Conservation (phyloP, 2,797 vertebrate genomes). For the Ara ararauna region DNA sequence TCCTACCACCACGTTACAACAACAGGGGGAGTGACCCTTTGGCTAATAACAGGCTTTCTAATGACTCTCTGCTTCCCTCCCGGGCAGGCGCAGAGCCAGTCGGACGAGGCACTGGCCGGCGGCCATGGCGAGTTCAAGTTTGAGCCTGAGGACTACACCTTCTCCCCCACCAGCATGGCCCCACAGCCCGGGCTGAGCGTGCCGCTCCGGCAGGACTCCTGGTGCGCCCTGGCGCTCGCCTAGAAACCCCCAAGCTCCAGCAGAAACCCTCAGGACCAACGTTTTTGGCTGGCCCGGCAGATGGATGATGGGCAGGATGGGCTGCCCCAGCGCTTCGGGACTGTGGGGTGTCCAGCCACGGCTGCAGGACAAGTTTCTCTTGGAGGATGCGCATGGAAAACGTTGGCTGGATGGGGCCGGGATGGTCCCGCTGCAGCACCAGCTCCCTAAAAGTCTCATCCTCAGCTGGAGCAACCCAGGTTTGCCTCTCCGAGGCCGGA, state of each 20-base stretch:
- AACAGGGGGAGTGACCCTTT: rapidly evolving
- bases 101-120: constrained; percentile 75
- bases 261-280: not conserved
- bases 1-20: rapidly evolving
- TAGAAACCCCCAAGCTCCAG: constrained; percentile 68
- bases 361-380: not conserved
- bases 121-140: constrained; percentile 91
- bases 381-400: not conserved
- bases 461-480: not conserved
- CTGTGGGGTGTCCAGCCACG: rapidly evolving
- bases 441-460: not conserved
- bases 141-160: constrained; percentile 87
- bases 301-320: rapidly evolving
- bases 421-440: not conserved
- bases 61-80: not conserved
- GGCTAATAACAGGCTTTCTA: not conserved
- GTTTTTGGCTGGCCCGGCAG: not conserved
- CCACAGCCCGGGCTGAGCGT: constrained; percentile 80
- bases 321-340: not conserved
- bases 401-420: rapidly evolving
- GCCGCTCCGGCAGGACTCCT: constrained; percentile 84
- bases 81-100: constrained; percentile 75
- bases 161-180: constrained; percentile 80
- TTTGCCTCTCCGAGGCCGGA: not conserved
- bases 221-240: constrained; percentile 92